Conservation (phyloP, 2,797 vertebrate species). For the Alosa sapidissima region DNA sequence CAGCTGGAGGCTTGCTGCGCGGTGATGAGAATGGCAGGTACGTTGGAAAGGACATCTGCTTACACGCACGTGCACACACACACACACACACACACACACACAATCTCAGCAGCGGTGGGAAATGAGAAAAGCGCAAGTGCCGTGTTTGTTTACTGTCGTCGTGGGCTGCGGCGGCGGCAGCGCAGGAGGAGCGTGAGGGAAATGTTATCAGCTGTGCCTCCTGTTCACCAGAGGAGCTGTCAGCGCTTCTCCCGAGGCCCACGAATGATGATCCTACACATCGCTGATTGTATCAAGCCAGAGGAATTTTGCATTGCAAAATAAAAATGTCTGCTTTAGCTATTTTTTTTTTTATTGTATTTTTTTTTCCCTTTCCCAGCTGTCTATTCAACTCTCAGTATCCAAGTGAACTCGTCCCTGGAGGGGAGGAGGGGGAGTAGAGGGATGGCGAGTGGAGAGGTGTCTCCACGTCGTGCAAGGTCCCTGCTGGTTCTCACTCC, state of each 20-base stretch:
- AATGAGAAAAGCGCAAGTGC: neutral
- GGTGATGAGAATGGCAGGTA: conserved; percentile 22
- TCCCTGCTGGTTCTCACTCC: neutral
- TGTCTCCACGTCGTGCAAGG: neutral
- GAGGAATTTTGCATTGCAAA: conserved; percentile 23
- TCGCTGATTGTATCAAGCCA: conserved; percentile 20
- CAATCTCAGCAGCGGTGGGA: conserved; percentile 8
- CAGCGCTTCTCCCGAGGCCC: neutral
- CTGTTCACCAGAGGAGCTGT: neutral
- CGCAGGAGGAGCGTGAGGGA: neutral
- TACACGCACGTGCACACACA: neutral
- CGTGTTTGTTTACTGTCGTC: neutral
- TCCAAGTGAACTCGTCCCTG: neutral
- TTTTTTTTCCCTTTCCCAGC: neutral
- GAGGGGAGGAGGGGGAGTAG: neutral
- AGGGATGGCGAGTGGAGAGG: neutral
- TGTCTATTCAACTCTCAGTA: conserved; percentile 3
- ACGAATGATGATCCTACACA: conserved; percentile 9
- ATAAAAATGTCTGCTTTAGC: conserved; percentile 24
- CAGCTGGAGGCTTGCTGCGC: conserved; percentile 9
- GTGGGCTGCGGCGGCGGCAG: neutral
- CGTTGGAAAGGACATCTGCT: conserved; percentile 12
- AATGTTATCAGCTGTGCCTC: neutral
- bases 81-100: conserved; percentile 13
- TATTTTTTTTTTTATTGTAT: neutral